A percentile compares a stretch with the other conserved stretches of the same genome.
phyloP scores from a whole-genome alignment of 2,797 vertebrate species.

The Lithobates sylvaticus region DNA sequence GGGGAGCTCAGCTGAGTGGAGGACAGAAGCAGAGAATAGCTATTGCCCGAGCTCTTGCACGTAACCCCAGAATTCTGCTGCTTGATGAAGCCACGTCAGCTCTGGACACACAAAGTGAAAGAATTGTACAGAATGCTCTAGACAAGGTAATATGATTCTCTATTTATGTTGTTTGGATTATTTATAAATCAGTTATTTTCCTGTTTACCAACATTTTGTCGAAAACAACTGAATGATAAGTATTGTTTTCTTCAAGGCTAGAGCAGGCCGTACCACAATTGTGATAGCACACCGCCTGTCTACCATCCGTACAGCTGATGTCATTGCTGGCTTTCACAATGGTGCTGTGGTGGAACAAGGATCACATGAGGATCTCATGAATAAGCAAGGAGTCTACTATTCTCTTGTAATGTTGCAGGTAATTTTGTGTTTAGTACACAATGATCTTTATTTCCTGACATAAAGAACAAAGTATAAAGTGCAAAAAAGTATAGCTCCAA shows the following conservation, averaged over 20 bases:
- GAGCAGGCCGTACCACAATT: constrained; percentile 79
- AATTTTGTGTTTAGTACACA: background rate
- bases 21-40: constrained; percentile 84
- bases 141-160: constrained; percentile 71
- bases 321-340: constrained; percentile 78
- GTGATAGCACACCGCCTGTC: constrained; percentile 81
- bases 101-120: constrained; percentile 80
- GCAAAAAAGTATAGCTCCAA: too few species aligned
- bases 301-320: constrained; percentile 78
- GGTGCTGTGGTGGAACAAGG: constrained; percentile 77
- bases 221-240: background rate
- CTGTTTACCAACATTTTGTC: background rate
- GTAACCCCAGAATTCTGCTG: constrained; percentile 79
- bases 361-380: constrained; percentile 78
- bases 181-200: background rate
- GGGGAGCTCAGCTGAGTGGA: constrained; percentile 81
- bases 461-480: too few species aligned
- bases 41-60: constrained; percentile 78
- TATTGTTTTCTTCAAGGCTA: constrained; percentile 68
- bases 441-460: too few species aligned
- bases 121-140: constrained; percentile 76
- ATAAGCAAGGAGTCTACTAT: constrained; percentile 78
- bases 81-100: constrained; percentile 80
- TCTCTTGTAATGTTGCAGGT: constrained; percentile 81
- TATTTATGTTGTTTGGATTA: background rate